Evolutionary conservation across 2,888 invertebrate species (phyloP).

Genomic region (Neoascia interrupta): DNA sequence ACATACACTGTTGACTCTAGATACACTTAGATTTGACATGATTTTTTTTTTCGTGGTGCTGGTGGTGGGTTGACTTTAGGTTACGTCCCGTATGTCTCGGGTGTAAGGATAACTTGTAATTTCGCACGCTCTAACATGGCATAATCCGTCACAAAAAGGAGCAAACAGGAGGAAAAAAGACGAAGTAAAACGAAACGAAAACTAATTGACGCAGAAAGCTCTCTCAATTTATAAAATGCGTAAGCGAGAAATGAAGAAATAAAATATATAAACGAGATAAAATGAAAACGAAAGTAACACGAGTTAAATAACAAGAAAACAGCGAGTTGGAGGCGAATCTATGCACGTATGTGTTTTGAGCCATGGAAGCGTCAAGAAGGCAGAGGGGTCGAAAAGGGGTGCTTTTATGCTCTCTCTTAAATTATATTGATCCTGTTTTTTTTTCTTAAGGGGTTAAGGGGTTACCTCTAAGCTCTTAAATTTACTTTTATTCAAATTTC

Average conservation of each 20-base stretch:
- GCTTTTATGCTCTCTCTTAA: too few species aligned
- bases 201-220: slow-evolving; percentile 46
- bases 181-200: slow-evolving; percentile 40
- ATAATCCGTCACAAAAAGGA: slow-evolving; percentile 16
- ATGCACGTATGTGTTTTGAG: too few species aligned
- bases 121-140: slow-evolving; percentile 21
- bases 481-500: too few species aligned
- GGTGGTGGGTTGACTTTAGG: slow-evolving; percentile 47
- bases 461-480: too few species aligned
- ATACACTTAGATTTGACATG: slow-evolving; percentile 34
- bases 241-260: slow-evolving; percentile 20
- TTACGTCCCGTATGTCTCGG: slow-evolving; percentile 3
- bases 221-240: neutral
- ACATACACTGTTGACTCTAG: slow-evolving; percentile 43
- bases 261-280: too few species aligned
- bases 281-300: too few species aligned
- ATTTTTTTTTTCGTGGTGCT: slow-evolving; percentile 27
- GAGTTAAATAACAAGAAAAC: too few species aligned
- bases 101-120: slow-evolving; percentile 49
- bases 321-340: too few species aligned
- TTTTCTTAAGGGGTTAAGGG: too few species aligned
- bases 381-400: too few species aligned
- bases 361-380: too few species aligned
- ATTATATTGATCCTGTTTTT: too few species aligned
- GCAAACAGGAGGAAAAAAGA: slow-evolving; percentile 5